These are phyloP conservation scores for Oryzias celebensis DNA, from an alignment of 2,113 vertebrate genomes.

Conservation along the genomic window DNA sequence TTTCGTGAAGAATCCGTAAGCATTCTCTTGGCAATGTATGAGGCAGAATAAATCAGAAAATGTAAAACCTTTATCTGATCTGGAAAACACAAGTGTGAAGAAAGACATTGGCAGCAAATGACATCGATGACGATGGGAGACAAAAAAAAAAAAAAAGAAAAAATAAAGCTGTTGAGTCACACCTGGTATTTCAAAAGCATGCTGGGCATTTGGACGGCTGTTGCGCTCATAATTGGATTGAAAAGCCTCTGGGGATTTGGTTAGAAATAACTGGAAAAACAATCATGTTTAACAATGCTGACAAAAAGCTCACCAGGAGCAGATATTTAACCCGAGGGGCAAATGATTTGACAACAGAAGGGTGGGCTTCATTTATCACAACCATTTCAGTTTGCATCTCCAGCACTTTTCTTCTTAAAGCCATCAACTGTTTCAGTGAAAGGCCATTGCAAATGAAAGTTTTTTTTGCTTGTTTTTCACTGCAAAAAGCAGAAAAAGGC, in stretches of 20 bases:
- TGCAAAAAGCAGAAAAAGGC: no score
- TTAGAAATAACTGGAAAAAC: slow-evolving; percentile 12
- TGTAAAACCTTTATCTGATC: not conserved
- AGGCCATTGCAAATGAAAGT: slow-evolving; percentile 15
- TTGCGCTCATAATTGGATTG: slow-evolving; percentile 18
- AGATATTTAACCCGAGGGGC: slow-evolving; percentile 2
- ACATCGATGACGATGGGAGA: not conserved
- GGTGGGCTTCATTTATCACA: slow-evolving; percentile 1
- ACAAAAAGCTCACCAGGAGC: slow-evolving; percentile 12
- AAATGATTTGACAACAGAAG: slow-evolving; percentile 6
- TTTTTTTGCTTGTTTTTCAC: no score
- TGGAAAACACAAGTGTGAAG: not conserved
- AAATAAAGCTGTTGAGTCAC: slow-evolving; percentile 27
- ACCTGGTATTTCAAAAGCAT: slow-evolving; percentile 50
- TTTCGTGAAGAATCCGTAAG: no score
- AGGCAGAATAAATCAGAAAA: not conserved
- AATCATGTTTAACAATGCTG: slow-evolving; percentile 10
- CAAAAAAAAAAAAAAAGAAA: not conserved
- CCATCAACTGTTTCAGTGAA: not conserved
- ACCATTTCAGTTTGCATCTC: not conserved
- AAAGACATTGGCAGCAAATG: not conserved
- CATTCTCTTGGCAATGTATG: not conserved
- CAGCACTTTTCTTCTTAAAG: not conserved
- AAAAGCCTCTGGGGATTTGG: slow-evolving; percentile 8
- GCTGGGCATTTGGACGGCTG: slow-evolving; percentile 14